Evolutionary conservation across 2,888 invertebrate species (phyloP), one percentile per base, ranked within the genome.

Genomic region (Ophion ellenae): DNA sequence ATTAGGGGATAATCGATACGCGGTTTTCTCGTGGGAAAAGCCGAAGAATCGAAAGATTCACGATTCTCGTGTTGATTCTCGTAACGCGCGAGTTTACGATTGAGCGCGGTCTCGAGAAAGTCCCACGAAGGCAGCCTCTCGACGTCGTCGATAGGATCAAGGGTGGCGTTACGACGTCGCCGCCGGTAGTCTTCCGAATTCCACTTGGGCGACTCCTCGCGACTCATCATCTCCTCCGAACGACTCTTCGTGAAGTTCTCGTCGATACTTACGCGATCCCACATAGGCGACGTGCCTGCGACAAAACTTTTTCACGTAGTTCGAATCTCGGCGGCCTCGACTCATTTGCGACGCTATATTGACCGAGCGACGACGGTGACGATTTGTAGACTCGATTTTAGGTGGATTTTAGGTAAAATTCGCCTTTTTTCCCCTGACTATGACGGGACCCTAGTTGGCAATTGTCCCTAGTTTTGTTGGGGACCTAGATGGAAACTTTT

Each of bases 51-150:
- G 40, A 86, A 47, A 53, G 88, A 82, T 40, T 81, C 69, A 32
- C 36, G 79, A 76, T 83, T 76, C 71, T 80, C 64, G 80, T 87
- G 87, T 32, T 87, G 79, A 84, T 88, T 87, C 47, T 90, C 90
- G 86, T 90, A 90, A 79, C 89, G 89, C 67, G 89, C 86, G 70
- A 92, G 88, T 83, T 92, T 92, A 28, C 89, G 90, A 87, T 92
- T 90, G 79, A 92, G 88, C 14, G 90, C 89, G 36, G 90, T 90
- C 74, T 92, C 92, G 64, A 92, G 89, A 85, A 90, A 85, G 53
- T 91, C 91, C 93, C 93, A 92, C 28, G 92, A 91, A 20, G 92
- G 91, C 78, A 91, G 81, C 78, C 85, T 89, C 86, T 88, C 89
- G 14, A 53, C 53, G 83, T 91, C 89, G 66, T 90, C 90, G 74